Evolutionary conservation across 2,797 vertebrate genomes (phyloP).

Genomic region (Clarias platycephalus): DNA sequence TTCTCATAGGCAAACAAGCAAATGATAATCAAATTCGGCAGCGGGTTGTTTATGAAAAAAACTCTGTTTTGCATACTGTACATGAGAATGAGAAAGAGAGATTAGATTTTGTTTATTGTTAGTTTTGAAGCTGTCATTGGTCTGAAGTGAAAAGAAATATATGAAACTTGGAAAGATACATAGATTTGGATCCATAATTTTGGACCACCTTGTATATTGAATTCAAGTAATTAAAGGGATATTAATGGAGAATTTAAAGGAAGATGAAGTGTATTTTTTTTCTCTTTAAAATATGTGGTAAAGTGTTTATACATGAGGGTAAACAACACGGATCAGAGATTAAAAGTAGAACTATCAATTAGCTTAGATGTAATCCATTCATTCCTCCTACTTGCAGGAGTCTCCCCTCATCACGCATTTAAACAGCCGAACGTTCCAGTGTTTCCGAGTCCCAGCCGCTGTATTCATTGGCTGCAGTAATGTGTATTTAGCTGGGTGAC

Average conservation of each 20-base stretch:
- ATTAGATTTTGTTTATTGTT: no score
- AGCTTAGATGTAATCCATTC: not conserved
- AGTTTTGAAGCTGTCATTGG: no score
- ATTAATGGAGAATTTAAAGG: not conserved
- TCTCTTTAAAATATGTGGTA: not conserved
- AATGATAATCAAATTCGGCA: no score
- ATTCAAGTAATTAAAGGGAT: not conserved
- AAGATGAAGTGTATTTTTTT: not conserved
- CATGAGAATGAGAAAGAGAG: no score
- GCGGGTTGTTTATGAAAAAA: no score
- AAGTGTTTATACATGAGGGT: not conserved
- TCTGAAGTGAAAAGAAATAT: no score
- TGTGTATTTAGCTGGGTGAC: not conserved
- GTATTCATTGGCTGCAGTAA: not conserved
- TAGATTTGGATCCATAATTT: no score
- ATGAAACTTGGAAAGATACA: no score
- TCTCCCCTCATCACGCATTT: not conserved
- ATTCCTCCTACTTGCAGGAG: not conserved
- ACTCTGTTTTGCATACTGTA: no score
- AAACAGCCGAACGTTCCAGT: not conserved
- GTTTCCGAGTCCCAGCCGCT: not conserved
- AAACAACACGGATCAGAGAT: not conserved
- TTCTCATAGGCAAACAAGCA: no score
- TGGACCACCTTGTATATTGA: not conserved
- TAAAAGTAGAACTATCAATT: not conserved